Base-by-base conservation (phyloP, 2,113 vertebrate genomes). In the Alethe castanea region DNA sequence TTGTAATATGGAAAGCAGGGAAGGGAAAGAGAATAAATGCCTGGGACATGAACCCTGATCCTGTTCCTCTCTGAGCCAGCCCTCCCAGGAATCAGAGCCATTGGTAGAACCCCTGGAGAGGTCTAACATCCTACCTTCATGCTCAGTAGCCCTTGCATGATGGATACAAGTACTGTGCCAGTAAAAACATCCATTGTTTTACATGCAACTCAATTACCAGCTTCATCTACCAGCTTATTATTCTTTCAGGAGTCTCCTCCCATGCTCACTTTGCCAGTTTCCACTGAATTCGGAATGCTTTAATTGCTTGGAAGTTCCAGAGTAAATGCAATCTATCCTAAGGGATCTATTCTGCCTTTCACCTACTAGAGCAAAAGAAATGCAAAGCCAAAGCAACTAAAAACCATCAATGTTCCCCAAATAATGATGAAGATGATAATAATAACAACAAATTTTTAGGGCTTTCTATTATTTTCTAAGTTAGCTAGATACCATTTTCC, bases 261-360 rank as follows among this genome's bases (percentile, higher is more conserved):
- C 13, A 2, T 86, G 79, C 61, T 84, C 64, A 52, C 36, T 91
- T 92, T 88, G 77, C 86, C 92, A 91, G 67, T 94, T 96, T 93
- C 72, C 88, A 91, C 50, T 81, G 79, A 57, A 77, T 93, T 88
- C 65, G 77, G 78, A 92, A 79, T 73, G 81, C 31, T 61, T 91
- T 54, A 35, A 61, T 54, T 84, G 47, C 61, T 88, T 42, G 52
- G 40, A 84, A 79, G 78, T 14, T 62, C 42, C 71, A 78, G 54
- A 92, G n/a, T 52, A 92, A 88, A 95, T 64, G 38, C n/a, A 62
- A 42, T 45, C 40, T n/a, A 19, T 73, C 73, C 78, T 77, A 35
- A 65, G 76, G 72, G 83, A 70, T 62, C 48, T 89, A 9, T 38
- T 78, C 53, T 72, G 66, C 70, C 52, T 88, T 76, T 95, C 85